Evolutionary conservation across 1,140 invertebrate genomes (phyloP).

Genomic region (Anastatus disparis): DNA sequence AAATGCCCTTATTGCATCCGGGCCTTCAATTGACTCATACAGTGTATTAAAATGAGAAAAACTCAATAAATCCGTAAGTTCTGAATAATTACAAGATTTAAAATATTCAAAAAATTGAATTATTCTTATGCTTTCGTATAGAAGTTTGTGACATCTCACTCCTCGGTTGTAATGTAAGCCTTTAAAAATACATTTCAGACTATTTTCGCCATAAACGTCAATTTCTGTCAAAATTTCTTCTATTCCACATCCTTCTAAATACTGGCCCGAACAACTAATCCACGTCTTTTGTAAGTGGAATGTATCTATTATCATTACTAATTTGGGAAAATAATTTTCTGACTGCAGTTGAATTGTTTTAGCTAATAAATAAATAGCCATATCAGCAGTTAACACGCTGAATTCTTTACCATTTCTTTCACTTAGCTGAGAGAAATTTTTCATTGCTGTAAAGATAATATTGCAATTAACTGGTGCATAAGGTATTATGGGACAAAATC

Average conservation of each 20-base stretch:
- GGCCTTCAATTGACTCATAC: constrained; percentile 1
- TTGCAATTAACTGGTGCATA: background rate
- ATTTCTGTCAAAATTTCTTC: constrained; percentile 28
- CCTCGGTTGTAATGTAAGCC: constrained; percentile 38
- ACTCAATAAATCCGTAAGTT: background rate
- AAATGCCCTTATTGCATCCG: too few species aligned
- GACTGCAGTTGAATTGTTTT: constrained; percentile 1
- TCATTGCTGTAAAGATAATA: constrained; percentile 14
- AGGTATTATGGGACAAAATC: constrained; percentile 6
- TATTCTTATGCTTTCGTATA: constrained; percentile 40
- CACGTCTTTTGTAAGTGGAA: constrained; percentile 43
- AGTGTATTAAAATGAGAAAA: background rate
- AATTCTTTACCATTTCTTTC: background rate
- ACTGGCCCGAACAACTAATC: constrained; percentile 39
- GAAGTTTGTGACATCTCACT: constrained; percentile 41
- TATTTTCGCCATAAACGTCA: constrained; percentile 24
- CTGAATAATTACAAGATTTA: background rate
- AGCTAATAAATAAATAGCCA: constrained; percentile 15
- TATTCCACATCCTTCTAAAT: constrained; percentile 40
- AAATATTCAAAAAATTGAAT: constrained; percentile 42
- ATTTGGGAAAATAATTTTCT: constrained; percentile 1
- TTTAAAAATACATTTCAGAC: constrained; percentile 32
- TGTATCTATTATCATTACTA: constrained; percentile 33
- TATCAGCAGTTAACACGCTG: constrained; percentile 3
- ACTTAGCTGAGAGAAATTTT: background rate